Conservation (phyloP, 2,797 vertebrate species). For the Australoheros facetus region DNA sequence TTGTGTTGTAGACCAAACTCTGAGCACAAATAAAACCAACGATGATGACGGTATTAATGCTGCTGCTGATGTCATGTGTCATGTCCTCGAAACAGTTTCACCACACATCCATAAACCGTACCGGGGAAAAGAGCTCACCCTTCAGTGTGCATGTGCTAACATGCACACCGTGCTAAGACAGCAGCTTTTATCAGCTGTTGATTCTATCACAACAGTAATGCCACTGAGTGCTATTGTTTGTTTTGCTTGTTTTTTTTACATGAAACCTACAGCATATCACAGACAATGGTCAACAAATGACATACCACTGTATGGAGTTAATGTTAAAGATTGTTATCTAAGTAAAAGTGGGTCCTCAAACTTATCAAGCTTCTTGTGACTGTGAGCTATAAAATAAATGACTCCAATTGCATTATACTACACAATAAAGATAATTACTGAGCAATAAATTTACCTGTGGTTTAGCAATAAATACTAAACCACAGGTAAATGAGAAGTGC, state of each 20-base stretch:
- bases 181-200: background rate
- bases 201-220: background rate
- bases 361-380: background rate
- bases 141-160: constrained; percentile 27
- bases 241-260: background rate
- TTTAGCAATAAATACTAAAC: background rate
- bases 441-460: background rate
- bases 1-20: constrained; percentile 47
- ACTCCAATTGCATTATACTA: background rate
- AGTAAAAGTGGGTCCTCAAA: background rate
- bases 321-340: background rate
- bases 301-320: background rate
- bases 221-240: background rate
- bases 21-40: constrained; percentile 69
- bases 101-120: background rate
- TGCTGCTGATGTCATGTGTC: background rate
- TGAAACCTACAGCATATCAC: background rate
- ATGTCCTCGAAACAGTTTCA: constrained; percentile 4
- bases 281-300: background rate
- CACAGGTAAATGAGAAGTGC: background rate
- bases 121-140: background rate
- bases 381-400: background rate
- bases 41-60: constrained; percentile 39
- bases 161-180: constrained; percentile 12
- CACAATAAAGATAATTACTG: background rate